These are phyloP conservation scores for Ceratina australensis DNA, from an alignment of 1,140 invertebrate species.

Conservation along the genomic window DNA sequence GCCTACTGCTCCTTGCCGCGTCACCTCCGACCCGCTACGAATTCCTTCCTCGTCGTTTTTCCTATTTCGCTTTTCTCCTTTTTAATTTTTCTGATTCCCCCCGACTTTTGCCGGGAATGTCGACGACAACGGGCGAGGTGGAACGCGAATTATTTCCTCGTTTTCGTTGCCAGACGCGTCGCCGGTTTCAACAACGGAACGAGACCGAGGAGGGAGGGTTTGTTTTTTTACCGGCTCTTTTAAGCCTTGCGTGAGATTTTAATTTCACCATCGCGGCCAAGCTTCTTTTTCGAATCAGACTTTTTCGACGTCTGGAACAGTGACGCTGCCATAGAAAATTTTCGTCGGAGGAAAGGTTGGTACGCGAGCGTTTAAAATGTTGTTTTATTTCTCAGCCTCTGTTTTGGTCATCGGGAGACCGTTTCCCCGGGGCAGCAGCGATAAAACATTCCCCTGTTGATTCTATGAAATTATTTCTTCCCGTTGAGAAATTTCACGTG, in stretches of 20 bases:
- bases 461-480: not conserved
- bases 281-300: not conserved
- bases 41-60: not conserved
- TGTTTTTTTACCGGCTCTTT: conserved; percentile 32
- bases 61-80: not conserved
- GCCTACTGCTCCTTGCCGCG: conserved; percentile 45
- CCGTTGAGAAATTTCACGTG: not conserved
- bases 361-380: too few relatives aligned
- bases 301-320: too few relatives aligned
- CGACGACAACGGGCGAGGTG: conserved; percentile 26
- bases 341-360: too few relatives aligned
- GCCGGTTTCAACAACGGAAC: conserved; percentile 41
- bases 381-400: too few relatives aligned
- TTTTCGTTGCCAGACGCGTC: conserved; percentile 51
- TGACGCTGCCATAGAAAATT: too few relatives aligned
- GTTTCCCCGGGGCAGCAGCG: too few relatives aligned
- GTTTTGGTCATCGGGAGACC: too few relatives aligned
- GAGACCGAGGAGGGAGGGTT: conserved; percentile 26
- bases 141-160: conserved; percentile 61
- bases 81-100: conserved; percentile 17
- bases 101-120: conserved; percentile 1
- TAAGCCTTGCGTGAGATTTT: conserved; percentile 50
- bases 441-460: too few relatives aligned
- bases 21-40: not conserved
- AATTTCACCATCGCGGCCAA: conserved; percentile 34